Evolutionary conservation across 1,140 invertebrate species (phyloP).

Genomic region (Vanessa atalanta): DNA sequence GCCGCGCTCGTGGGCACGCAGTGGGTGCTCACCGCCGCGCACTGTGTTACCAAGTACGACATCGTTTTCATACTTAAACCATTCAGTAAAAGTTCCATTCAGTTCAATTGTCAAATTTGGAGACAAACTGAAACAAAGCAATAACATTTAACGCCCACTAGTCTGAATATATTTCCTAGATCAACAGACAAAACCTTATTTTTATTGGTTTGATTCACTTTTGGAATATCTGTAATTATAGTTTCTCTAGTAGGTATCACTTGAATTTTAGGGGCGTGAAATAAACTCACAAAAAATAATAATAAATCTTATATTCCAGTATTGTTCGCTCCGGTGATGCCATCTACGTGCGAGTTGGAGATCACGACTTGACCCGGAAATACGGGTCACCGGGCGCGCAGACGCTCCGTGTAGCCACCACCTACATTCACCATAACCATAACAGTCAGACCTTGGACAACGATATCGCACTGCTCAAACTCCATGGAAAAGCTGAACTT

Average conservation of each 20-base stretch:
- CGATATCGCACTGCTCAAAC: slow-evolving; percentile 95
- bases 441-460: slow-evolving; percentile 97
- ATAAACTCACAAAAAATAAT: not conserved
- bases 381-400: slow-evolving; percentile 93
- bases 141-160: too few relatives aligned
- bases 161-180: too few relatives aligned
- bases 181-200: too few relatives aligned
- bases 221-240: not conserved
- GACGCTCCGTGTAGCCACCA: slow-evolving; percentile 92
- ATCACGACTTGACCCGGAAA: slow-evolving; percentile 93
- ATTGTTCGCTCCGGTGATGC: slow-evolving; percentile 94
- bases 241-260: not conserved
- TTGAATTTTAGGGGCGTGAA: not conserved
- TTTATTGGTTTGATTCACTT: too few relatives aligned
- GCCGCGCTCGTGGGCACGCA: slow-evolving; percentile 96
- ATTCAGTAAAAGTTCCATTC: not conserved
- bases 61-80: not conserved
- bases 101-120: too few relatives aligned
- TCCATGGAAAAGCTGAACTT: slow-evolving; percentile 94
- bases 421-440: slow-evolving; percentile 98
- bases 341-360: slow-evolving; percentile 95
- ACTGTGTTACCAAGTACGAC: slow-evolving; percentile 95
- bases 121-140: too few relatives aligned
- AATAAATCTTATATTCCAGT: slow-evolving; percentile 75
- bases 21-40: slow-evolving; percentile 97